Evolutionary conservation across 2,113 vertebrate species (phyloP).

Genomic region (Vulpes lagopus): DNA sequence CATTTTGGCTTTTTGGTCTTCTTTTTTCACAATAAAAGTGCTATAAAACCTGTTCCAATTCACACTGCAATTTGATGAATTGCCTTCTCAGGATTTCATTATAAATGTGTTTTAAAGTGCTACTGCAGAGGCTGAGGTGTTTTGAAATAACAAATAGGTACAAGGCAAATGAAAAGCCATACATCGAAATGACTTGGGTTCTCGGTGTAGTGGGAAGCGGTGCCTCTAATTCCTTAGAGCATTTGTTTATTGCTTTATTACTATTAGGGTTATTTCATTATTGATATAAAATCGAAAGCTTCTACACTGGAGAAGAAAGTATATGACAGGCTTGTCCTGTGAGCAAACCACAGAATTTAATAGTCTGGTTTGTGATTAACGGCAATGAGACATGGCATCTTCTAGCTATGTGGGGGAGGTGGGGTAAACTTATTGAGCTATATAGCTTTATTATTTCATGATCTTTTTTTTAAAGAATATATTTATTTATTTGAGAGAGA

Average conservation of each 20-base stretch:
- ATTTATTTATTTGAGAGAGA: neutral
- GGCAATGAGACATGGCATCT: neutral
- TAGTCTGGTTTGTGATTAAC: neutral
- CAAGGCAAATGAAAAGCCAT: neutral
- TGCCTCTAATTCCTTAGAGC: neutral
- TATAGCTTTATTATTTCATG: neutral
- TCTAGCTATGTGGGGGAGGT: neutral
- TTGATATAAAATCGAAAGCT: slow-evolving; percentile 22
- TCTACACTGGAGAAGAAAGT: neutral
- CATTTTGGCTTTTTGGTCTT: slow-evolving; percentile 48
- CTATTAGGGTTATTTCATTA: neutral
- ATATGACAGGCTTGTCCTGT: neutral
- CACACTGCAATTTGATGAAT: slow-evolving; percentile 75
- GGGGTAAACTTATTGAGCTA: neutral
- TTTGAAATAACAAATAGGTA: slow-evolving; percentile 65
- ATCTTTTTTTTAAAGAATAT: neutral
- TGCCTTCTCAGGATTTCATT: slow-evolving; percentile 73
- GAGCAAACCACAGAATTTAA: neutral
- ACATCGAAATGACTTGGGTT: neutral
- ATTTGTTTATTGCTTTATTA: slow-evolving; percentile 41
- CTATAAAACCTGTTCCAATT: slow-evolving; percentile 65
- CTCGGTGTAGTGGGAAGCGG: neutral
- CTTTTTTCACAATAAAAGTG: slow-evolving; percentile 53
- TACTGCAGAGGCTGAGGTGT: slow-evolving; percentile 45
- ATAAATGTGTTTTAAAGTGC: slow-evolving; percentile 57